These are phyloP conservation scores for Xanthia icteritia DNA, from an alignment of 2,888 invertebrate genomes.

Conservation along the genomic window DNA sequence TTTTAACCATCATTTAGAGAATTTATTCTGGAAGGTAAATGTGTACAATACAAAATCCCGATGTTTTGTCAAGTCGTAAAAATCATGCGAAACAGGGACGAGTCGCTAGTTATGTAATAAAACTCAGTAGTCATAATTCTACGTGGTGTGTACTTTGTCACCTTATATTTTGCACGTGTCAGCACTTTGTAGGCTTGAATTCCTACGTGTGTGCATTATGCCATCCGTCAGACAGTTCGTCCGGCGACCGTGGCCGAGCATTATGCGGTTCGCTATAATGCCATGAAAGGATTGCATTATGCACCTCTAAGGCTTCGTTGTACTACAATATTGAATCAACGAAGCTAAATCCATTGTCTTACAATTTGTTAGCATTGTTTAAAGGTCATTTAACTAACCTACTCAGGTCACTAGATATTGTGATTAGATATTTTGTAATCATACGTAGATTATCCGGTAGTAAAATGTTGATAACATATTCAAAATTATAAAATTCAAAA, in stretches of 20 bases:
- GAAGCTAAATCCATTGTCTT: constrained; percentile 71
- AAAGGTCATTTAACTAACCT: constrained; percentile 55
- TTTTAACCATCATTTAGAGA: too few relatives aligned
- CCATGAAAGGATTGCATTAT: constrained; percentile 84
- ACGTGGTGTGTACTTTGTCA: constrained; percentile 34
- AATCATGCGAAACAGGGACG: too few relatives aligned
- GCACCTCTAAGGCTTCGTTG: constrained; percentile 78
- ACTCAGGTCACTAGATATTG: constrained; percentile 47
- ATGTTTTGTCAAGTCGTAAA: too few relatives aligned
- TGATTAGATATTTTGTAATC: constrained; percentile 46
- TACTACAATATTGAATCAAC: constrained; percentile 78
- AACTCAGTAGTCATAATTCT: neutral
- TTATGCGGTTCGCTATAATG: constrained; percentile 77
- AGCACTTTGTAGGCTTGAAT: constrained; percentile 81
- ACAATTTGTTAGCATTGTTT: constrained; percentile 63
- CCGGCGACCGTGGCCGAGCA: constrained; percentile 76
- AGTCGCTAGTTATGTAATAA: neutral
- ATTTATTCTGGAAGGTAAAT: too few relatives aligned
- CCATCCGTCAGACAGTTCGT: constrained; percentile 67
- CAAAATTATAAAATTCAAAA: too few relatives aligned
- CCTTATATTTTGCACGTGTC: constrained; percentile 64
- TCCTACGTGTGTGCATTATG: constrained; percentile 67
- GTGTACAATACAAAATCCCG: too few relatives aligned
- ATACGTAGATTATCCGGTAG: constrained; percentile 1
- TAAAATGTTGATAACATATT: constrained; percentile 6